phyloP scores from a whole-genome alignment of 2,888 invertebrate genomes.

The Zhuqinia jingwanae region DNA sequence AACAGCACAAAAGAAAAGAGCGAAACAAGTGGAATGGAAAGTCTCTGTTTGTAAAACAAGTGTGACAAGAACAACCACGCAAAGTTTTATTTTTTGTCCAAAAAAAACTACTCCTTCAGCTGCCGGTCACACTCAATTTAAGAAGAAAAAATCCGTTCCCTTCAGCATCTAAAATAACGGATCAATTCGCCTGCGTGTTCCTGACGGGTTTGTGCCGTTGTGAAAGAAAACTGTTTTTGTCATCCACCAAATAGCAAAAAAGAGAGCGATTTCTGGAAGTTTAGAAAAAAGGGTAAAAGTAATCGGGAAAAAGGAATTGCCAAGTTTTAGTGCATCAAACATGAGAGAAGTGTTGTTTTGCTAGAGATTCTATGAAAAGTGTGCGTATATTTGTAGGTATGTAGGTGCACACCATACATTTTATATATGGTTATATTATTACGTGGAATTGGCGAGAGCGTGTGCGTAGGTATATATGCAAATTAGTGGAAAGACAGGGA shows the following conservation, averaged over 20 bases:
- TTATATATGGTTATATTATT: not conserved
- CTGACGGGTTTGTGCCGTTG: too few species aligned
- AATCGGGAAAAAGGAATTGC: too few species aligned
- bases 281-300: too few species aligned
- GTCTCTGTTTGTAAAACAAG: not conserved
- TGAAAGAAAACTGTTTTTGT: conserved; percentile 27
- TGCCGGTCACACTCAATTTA: conserved; percentile 67
- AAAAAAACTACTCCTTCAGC: too few species aligned
- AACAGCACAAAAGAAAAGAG: not conserved
- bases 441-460: not conserved
- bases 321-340: too few species aligned
- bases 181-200: too few species aligned
- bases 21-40: not conserved
- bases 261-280: not conserved
- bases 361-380: too few species aligned
- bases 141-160: not conserved
- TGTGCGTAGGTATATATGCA: not conserved
- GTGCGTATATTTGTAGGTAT: too few species aligned
- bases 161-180: not conserved
- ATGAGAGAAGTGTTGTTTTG: too few species aligned
- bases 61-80: too few species aligned
- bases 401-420: not conserved
- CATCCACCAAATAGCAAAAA: not conserved
- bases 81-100: too few species aligned
- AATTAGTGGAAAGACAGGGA: not conserved